phyloP scores from a whole-genome alignment of 2,888 invertebrate species.

The Pyrrhosoma nymphula region DNA sequence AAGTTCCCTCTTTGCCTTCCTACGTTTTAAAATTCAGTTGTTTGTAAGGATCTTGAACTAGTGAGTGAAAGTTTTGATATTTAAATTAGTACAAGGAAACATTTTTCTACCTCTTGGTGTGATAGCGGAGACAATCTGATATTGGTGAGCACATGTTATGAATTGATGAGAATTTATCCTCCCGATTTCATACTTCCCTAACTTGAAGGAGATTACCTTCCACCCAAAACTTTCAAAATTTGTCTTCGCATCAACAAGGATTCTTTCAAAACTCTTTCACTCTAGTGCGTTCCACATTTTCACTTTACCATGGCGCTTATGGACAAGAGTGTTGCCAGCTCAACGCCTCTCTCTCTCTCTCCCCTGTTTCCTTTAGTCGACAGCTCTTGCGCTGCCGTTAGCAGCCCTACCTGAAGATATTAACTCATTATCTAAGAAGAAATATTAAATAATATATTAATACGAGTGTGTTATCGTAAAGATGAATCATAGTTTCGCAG shows the following conservation, averaged over 20 bases:
- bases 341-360: too few species aligned
- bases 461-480: too few species aligned
- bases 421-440: too few species aligned
- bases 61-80: slow-evolving; percentile 55
- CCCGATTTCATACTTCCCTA: slow-evolving; percentile 33
- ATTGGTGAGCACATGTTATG: slow-evolving; percentile 52
- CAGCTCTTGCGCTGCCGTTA: too few species aligned
- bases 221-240: background rate
- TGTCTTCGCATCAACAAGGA: slow-evolving; percentile 41
- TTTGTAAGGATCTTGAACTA: slow-evolving; percentile 45
- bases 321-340: too few species aligned
- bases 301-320: too few species aligned
- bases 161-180: slow-evolving; percentile 39
- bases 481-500: too few species aligned
- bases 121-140: slow-evolving; percentile 66
- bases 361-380: too few species aligned
- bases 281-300: too few species aligned
- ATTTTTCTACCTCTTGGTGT: slow-evolving; percentile 67
- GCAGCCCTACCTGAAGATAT: too few species aligned
- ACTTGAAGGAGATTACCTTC: slow-evolving; percentile 26
- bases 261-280: slow-evolving; percentile 17
- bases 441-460: too few species aligned
- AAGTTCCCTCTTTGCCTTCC: slow-evolving; percentile 39
- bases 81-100: slow-evolving; percentile 62
- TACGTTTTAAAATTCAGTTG: slow-evolving; percentile 27